Base-by-base conservation (phyloP, 2,888 invertebrate species). In the Eupithecia pulchellata region DNA sequence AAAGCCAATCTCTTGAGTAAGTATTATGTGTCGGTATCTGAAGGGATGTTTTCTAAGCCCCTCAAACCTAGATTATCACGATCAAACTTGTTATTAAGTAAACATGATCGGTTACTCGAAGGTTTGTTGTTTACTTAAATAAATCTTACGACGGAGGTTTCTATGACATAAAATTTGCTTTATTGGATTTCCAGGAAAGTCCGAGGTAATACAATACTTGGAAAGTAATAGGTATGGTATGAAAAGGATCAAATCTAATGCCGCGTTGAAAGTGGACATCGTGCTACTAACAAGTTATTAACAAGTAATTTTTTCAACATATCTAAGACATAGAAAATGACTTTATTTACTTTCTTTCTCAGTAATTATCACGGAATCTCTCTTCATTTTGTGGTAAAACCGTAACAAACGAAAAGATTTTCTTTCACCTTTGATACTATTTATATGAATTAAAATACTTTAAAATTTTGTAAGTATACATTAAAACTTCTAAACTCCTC, bases 1-100 rank as follows among this genome's bases (percentile, higher is more conserved):
- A 70, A 47, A 47, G 32, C 34, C 25, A 42, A 57, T 27, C 42
- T 57, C 25, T 34, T 67, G 27, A 61, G n/a, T 27, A 67, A 42
- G 47, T 60, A 14, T 66, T 55, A n/a, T 42, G 14, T 63, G 9
- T 1, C 13, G 27, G 42, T 9, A 25, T 57, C 27, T 57, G n/a
- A 42, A 27, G 29, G 29, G 27, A 27, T 29, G 57, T 17, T 57
- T 29, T 57, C 6, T 32, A 64, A 52, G 14, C 0, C 52, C 11
- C 52, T 3, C 11, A 25, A 52, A 52, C 13, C 52, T 52, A 52
- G 13, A 52, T 47, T 47, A 47, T 52, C 52, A 25, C 20, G 25
- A 52, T 52, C 25, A 52, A 52, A 52, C 25, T 52, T 25, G 52
- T 52, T 52, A 13, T 52, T 8, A 25, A 25, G 52, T 25, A 52